Percentiles rank a stretch among this genome's conserved stretches.
Evolutionary conservation across 2,888 invertebrate genomes (phyloP).

Genomic region (Hololepta plana): DNA sequence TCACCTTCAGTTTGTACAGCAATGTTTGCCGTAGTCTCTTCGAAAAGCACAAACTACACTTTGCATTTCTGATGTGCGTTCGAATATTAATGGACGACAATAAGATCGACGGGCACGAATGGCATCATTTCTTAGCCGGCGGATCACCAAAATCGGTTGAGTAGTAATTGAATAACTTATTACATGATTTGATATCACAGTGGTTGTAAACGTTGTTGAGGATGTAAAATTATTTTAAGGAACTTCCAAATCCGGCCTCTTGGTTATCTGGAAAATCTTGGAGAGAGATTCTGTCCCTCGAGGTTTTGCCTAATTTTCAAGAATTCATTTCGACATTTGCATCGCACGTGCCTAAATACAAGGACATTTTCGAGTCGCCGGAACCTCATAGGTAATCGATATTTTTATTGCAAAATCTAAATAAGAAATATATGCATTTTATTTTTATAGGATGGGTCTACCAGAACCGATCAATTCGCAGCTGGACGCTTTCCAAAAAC

Average conservation of each 20-base stretch:
- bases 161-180: neutral
- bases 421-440: neutral
- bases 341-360: conserved; percentile 34
- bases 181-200: too few relatives aligned
- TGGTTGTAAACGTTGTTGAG: too few relatives aligned
- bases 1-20: conserved; percentile 65
- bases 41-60: conserved; percentile 74
- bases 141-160: conserved; percentile 38
- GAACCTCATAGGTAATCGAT: conserved; percentile 42
- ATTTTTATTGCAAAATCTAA: neutral
- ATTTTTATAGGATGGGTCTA: conserved; percentile 33
- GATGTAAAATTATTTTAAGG: conserved; percentile 22
- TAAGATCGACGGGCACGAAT: conserved; percentile 42
- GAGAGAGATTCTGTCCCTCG: conserved; percentile 61
- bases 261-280: conserved; percentile 72
- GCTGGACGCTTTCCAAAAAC: conserved; percentile 53
- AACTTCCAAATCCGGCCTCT: conserved; percentile 50
- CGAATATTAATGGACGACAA: conserved; percentile 45
- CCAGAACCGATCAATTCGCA: conserved; percentile 47
- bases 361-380: conserved; percentile 42
- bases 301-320: conserved; percentile 40
- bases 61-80: conserved; percentile 57
- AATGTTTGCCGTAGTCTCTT: conserved; percentile 83
- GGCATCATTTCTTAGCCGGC: conserved; percentile 61
- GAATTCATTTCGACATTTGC: conserved; percentile 44